phyloP scores from a whole-genome alignment of 2,888 invertebrate genomes.

The Elegia similella region DNA sequence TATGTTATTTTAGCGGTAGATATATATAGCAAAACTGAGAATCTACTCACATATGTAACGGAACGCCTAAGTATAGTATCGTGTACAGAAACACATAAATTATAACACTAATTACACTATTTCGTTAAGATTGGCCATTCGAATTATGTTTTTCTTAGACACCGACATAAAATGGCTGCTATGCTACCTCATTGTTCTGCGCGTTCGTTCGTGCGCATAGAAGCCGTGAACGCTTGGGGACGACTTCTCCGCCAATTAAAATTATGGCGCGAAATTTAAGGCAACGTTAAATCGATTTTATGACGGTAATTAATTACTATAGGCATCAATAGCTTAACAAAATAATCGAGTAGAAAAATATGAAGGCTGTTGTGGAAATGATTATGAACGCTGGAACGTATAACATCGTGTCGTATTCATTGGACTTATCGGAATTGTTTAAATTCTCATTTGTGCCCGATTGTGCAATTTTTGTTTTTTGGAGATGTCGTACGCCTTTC shows the following conservation, averaged over 20 bases:
- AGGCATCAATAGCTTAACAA: conserved; percentile 37
- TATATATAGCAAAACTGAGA: conserved; percentile 65
- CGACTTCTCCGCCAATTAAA: conserved; percentile 81
- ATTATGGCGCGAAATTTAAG: conserved; percentile 82
- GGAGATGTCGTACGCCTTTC: conserved; percentile 64
- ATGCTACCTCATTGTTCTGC: conserved; percentile 83
- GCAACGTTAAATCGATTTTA: conserved; percentile 60
- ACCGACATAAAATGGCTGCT: conserved; percentile 83
- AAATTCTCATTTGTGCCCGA: conserved; percentile 34
- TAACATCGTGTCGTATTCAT: conserved; percentile 44
- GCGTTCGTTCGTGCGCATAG: conserved; percentile 82
- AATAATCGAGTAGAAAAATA: conserved; percentile 56
- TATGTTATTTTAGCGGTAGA: conserved; percentile 55
- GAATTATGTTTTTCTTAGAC: conserved; percentile 82
- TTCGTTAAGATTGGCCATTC: conserved; percentile 82
- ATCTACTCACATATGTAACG: conserved; percentile 77
- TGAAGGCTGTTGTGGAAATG: conserved; percentile 52
- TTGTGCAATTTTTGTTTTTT: conserved; percentile 45
- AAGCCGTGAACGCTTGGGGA: conserved; percentile 82
- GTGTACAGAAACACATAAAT: conserved; percentile 79
- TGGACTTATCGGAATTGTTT: conserved; percentile 35
- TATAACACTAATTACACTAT: conserved; percentile 82
- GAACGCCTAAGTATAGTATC: conserved; percentile 72
- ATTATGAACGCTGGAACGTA: conserved; percentile 57
- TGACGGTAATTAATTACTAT: conserved; percentile 39